These are phyloP conservation scores for Gryon sp. DNA, from an alignment of 1,140 invertebrate genomes.

Conservation along the genomic window DNA sequence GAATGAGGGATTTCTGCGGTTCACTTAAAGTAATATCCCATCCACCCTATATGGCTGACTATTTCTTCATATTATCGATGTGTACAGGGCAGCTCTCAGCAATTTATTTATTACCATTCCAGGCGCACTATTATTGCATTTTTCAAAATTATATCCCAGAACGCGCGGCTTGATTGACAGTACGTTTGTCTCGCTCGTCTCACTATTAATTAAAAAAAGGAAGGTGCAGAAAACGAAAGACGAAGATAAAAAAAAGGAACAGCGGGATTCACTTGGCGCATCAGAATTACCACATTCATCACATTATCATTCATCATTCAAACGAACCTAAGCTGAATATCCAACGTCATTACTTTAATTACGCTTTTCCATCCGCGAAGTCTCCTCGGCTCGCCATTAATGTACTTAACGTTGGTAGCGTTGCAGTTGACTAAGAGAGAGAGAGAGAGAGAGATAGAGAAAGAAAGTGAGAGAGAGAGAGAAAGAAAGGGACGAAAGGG, in stretches of 20 bases:
- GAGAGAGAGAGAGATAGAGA: no score
- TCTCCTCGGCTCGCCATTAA: constrained; percentile 36
- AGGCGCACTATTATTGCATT: constrained; percentile 77
- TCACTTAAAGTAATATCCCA: constrained; percentile 78
- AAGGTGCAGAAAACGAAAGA: not conserved
- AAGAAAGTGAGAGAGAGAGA: no score
- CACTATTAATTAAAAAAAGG: constrained; percentile 48
- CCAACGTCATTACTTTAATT: constrained; percentile 52
- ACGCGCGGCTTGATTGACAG: constrained; percentile 58
- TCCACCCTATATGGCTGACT: constrained; percentile 76
- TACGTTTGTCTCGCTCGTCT: constrained; percentile 8
- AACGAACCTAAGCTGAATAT: constrained; percentile 39
- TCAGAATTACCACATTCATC: constrained; percentile 44
- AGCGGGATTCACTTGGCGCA: constrained; percentile 28
- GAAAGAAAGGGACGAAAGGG: no score
- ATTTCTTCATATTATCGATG: constrained; percentile 77
- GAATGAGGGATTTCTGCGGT: constrained; percentile 71
- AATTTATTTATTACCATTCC: constrained; percentile 80
- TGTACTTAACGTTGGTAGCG: constrained; percentile 30
- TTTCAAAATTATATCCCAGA: constrained; percentile 71
- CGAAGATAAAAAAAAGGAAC: constrained; percentile 6
- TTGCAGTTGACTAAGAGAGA: not conserved
- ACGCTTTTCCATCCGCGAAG: constrained; percentile 41
- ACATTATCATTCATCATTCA: constrained; percentile 56
- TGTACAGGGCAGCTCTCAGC: constrained; percentile 75